Percentiles rank a stretch among this genome's conserved stretches.
Evolutionary conservation across 37 sponge, comb jelly and placozoan species (phyloP).

Genomic region (Corticium candelabrum): DNA sequence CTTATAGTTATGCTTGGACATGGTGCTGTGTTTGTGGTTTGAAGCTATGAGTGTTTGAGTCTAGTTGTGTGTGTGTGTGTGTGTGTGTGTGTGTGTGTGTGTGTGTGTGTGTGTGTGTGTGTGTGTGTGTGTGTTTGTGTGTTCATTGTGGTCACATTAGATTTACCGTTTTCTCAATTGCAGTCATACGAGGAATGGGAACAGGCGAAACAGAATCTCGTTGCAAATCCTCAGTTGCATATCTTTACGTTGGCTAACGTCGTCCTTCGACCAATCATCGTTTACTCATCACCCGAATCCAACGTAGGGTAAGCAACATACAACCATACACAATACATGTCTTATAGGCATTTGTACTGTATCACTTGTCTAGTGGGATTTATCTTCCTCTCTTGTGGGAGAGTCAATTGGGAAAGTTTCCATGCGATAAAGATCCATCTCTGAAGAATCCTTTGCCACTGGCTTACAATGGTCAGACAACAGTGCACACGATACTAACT

Average conservation of each 20-base stretch:
- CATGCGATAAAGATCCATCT: constrained; percentile 29
- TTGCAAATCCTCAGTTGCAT: constrained; percentile 31
- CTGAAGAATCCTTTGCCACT: constrained; percentile 40
- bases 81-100: not conserved
- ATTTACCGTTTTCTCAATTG: not conserved
- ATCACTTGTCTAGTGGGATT: constrained; percentile 22
- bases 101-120: no score
- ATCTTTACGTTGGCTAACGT: constrained; percentile 52
- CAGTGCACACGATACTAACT: not conserved
- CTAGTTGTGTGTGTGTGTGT: not conserved
- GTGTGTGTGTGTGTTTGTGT: constrained; percentile 10
- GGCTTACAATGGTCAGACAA: constrained; percentile 35
- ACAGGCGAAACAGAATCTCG: constrained; percentile 32
- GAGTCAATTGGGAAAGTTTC: constrained; percentile 7
- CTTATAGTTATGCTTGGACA: not conserved
- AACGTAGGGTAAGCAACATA: constrained; percentile 33
- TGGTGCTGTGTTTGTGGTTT: not conserved
- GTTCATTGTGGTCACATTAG: not conserved
- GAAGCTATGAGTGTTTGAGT: not conserved
- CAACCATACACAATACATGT: not conserved
- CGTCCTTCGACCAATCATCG: constrained; percentile 47
- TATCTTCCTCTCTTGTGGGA: constrained; percentile 59
- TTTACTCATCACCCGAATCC: constrained; percentile 40
- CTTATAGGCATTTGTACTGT: not conserved
- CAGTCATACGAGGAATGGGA: constrained; percentile 32